Evolutionary conservation across 2,797 vertebrate genomes (phyloP).

Genomic region (Alfaro cultratus): DNA sequence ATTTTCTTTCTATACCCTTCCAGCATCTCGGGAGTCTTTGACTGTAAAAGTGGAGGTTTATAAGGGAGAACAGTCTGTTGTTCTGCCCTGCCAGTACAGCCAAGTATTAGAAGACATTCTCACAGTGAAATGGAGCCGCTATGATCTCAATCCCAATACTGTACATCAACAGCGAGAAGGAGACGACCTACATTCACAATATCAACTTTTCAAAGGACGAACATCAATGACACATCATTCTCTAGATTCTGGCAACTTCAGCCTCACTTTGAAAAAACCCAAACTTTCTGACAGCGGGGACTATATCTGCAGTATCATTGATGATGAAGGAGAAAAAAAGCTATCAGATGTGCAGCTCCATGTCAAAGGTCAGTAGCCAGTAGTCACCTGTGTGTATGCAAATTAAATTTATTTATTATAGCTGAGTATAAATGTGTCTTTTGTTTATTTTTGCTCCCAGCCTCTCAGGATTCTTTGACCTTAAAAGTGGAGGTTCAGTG

Average conservation of each 20-base stretch:
- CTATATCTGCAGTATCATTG: not conserved
- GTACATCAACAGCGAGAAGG: not conserved
- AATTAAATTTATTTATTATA: not conserved
- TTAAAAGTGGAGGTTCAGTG: not conserved
- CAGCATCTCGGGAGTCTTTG: not conserved
- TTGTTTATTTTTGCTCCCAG: not conserved
- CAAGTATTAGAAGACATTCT: not conserved
- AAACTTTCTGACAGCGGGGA: not conserved
- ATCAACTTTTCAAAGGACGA: not conserved
- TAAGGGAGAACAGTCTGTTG: not conserved
- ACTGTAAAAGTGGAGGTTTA: not conserved
- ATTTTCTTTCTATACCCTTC: not conserved
- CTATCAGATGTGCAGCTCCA: not conserved
- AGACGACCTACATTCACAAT: not conserved
- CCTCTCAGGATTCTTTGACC: not conserved
- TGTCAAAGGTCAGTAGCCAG: not conserved
- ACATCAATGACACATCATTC: not conserved
- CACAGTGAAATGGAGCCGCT: slow-evolving; percentile 5
- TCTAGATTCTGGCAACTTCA: not conserved
- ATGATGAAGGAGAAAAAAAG: not conserved
- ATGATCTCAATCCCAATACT: not conserved
- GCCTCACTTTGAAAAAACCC: not conserved
- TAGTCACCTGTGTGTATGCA: not conserved
- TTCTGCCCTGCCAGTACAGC: not conserved
- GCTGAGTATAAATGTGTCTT: not conserved